Evolutionary conservation across 2,113 vertebrate genomes (phyloP).

Genomic region (Madoqua kirkii): DNA sequence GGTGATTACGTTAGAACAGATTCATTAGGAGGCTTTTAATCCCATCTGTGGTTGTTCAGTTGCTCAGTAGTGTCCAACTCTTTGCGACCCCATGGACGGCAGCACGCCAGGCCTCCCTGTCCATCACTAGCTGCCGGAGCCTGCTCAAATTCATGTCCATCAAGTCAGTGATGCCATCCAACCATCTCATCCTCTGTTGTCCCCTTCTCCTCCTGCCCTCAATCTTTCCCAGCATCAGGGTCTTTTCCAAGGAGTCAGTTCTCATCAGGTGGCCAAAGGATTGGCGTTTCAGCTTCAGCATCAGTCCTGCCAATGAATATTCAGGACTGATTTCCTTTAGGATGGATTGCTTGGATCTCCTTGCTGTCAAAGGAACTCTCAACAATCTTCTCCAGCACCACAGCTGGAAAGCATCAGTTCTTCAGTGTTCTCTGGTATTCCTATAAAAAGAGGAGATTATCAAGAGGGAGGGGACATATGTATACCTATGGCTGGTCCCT

Average conservation of each 20-base stretch:
- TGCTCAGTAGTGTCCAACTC: background rate
- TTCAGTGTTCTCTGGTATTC: background rate
- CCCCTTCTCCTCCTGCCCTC: background rate
- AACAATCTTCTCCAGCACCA: background rate
- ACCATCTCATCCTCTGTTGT: background rate
- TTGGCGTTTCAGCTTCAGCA: background rate
- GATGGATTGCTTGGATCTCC: background rate
- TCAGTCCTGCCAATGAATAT: background rate
- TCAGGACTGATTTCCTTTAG: background rate
- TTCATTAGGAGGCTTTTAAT: background rate
- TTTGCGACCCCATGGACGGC: background rate
- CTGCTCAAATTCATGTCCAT: background rate
- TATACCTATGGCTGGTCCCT: background rate
- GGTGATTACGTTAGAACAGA: background rate
- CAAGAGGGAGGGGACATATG: background rate
- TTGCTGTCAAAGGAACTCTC: background rate
- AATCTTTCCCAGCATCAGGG: background rate
- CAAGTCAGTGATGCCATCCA: fast-evolving
- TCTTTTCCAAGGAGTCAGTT: background rate
- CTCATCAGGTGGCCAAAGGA: background rate
- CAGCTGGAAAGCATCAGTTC: background rate
- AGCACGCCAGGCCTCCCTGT: background rate
- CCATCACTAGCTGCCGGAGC: background rate
- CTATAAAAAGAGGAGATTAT: background rate
- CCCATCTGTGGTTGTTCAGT: background rate